phyloP scores from a whole-genome alignment of 2,888 invertebrate species.

The Exocentrus adspersus region DNA sequence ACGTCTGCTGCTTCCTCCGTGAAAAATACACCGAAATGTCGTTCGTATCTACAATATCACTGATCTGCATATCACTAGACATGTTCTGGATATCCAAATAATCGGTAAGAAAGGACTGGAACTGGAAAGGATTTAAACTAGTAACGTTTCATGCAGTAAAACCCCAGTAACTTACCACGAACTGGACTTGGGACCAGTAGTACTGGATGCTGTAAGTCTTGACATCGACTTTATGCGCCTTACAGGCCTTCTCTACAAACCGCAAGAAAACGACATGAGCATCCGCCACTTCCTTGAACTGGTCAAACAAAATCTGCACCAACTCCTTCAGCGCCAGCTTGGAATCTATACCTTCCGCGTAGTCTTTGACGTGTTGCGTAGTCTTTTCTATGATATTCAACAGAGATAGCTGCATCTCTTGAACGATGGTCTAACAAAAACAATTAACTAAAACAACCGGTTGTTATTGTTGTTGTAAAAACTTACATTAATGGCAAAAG shows the following conservation, averaged over 20 bases:
- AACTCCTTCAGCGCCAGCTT: constrained; percentile 65
- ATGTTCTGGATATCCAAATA: constrained; percentile 89
- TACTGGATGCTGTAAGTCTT: constrained; percentile 77
- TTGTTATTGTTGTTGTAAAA: too few relatives aligned
- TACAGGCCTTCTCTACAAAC: constrained; percentile 70
- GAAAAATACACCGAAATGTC: constrained; percentile 69
- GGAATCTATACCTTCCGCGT: constrained; percentile 60
- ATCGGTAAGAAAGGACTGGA: constrained; percentile 85
- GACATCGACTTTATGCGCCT: constrained; percentile 67
- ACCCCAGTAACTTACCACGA: constrained; percentile 84
- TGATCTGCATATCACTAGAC: constrained; percentile 69
- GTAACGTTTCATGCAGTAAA: too few relatives aligned
- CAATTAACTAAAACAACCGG: too few relatives aligned
- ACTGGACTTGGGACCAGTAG: constrained; percentile 91
- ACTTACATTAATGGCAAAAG: constrained; percentile 83
- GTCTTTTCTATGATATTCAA: constrained; percentile 81
- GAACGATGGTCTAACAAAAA: constrained; percentile 75
- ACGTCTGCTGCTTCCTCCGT: constrained; percentile 64
- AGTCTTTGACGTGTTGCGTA: constrained; percentile 79
- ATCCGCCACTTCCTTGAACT: constrained; percentile 83
- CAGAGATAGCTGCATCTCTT: constrained; percentile 84
- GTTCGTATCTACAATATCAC: constrained; percentile 59
- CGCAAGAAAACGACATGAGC: constrained; percentile 78
- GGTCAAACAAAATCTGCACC: constrained; percentile 80
- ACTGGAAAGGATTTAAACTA: constrained; percentile 70